Conservation (phyloP, 2,113 vertebrate species). For the Myxocyprinus asiaticus region DNA sequence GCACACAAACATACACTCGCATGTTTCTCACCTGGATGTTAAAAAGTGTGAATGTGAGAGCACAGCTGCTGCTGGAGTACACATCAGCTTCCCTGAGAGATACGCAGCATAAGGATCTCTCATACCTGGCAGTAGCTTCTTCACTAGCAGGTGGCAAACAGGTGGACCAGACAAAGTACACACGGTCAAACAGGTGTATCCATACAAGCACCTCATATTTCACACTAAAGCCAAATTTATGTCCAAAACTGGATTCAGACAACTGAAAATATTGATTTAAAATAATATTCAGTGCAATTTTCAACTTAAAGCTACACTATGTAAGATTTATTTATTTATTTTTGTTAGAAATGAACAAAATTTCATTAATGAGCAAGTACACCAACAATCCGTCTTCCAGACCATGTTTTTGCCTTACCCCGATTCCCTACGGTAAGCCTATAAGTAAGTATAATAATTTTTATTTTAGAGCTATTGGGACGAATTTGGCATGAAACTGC, state of each 20-base stretch:
- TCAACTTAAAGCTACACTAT: too few species aligned
- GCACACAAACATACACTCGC: background rate
- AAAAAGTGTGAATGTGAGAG: constrained; percentile 44
- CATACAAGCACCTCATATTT: background rate
- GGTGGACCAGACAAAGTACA: constrained; percentile 4
- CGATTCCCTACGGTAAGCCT: too few species aligned
- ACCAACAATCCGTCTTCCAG: too few species aligned
- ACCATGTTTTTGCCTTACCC: too few species aligned
- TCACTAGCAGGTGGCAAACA: constrained; percentile 25
- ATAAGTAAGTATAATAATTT: too few species aligned
- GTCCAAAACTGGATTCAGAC: constrained; percentile 5
- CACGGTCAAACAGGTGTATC: background rate
- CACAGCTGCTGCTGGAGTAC: constrained; percentile 55
- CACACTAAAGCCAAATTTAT: background rate
- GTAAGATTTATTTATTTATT: too few species aligned
- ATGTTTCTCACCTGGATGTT: constrained; percentile 2
- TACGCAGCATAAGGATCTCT: constrained; percentile 30
- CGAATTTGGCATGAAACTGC: too few species aligned
- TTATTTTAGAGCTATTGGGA: too few species aligned
- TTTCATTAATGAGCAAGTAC: too few species aligned
- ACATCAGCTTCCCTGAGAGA: constrained; percentile 41
- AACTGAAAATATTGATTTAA: background rate
- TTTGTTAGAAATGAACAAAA: too few species aligned
- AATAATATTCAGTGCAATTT: too few species aligned
- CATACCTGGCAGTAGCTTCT: constrained; percentile 44